Evolutionary conservation across 2,888 invertebrate genomes (phyloP), one percentile per base, ranked within the genome.

Genomic region (Megalurothrips usitatus): DNA sequence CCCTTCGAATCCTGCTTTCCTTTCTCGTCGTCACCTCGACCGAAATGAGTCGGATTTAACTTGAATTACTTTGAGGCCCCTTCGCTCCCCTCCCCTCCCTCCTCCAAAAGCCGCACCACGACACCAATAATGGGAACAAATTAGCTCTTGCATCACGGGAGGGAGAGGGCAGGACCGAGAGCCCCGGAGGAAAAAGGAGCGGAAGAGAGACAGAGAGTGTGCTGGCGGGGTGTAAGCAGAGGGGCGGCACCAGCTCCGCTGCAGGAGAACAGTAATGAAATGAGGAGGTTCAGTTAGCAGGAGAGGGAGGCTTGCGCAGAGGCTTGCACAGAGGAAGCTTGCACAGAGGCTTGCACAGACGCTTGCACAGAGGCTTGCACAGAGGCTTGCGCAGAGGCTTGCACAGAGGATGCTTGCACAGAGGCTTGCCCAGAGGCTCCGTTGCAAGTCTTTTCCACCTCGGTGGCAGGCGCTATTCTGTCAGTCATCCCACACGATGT

Each of bases 11-110:
- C 34, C 58, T 17, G 58, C 58, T 58, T 58, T 58, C n/a, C 58
- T 58, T 58, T 58, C 58, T 58, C 11, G 58, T 75, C 26, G 26
- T 26, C 68, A 26, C 68, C 68, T 26, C 68, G 68, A 75, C 68
- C 68, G 68, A 75, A 23, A 75, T 26, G 68, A 75, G 68, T 75
- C 68, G 68, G 68, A 75, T 75, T 75, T 75, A 75, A 75, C 68
- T 75, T 26, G 68, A 75, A 75, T 75, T 75, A 75, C 68, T 75
- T 75, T 23, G 10, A 26, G 26, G 68, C 68, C 12, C 26, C 9
- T 52, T 17, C 52, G 11, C 17, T 26, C 68, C 11, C 26, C 68
- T 12, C 11, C 26, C 2, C 68, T 12, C 26, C 68, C 68, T 26
- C 23, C 26, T 9, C 68, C 68, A 1, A 23, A n/a, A 43, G 14